Conservation (phyloP, 2,888 invertebrate genomes). For the Polymixis lichenea region DNA sequence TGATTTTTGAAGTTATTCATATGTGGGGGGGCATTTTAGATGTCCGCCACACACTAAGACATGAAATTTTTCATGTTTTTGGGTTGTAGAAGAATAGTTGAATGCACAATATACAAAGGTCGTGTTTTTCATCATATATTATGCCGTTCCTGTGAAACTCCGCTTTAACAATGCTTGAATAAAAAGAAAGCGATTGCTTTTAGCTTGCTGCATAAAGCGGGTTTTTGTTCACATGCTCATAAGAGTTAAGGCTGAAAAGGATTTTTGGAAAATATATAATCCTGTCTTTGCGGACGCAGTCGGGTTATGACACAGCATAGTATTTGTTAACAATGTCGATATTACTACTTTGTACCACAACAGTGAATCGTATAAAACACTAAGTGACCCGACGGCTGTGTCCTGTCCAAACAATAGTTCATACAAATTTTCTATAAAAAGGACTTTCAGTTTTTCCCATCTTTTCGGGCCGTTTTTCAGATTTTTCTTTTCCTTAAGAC, state of each 20-base stretch:
- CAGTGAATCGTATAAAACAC: not conserved
- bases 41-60: too few relatives aligned
- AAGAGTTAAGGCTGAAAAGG: not conserved
- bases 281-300: not conserved
- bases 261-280: not conserved
- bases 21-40: too few relatives aligned
- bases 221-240: not conserved
- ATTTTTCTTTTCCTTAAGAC: not conserved
- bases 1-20: too few relatives aligned
- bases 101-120: conserved; percentile 20
- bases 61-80: not conserved
- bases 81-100: not conserved
- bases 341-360: not conserved
- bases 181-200: conserved; percentile 13
- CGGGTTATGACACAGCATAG: not conserved
- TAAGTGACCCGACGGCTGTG: too few relatives aligned
- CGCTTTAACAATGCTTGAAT: conserved; percentile 14
- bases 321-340: not conserved
- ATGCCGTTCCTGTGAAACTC: conserved; percentile 1
- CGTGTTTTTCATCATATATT: conserved; percentile 15
- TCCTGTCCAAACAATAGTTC: too few relatives aligned
- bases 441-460: too few relatives aligned
- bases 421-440: too few relatives aligned
- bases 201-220: conserved; percentile 7
- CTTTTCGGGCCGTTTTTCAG: too few relatives aligned